Evolutionary conservation across 2,113 vertebrate genomes (phyloP).

Genomic region (Ammodramus savannarum): DNA sequence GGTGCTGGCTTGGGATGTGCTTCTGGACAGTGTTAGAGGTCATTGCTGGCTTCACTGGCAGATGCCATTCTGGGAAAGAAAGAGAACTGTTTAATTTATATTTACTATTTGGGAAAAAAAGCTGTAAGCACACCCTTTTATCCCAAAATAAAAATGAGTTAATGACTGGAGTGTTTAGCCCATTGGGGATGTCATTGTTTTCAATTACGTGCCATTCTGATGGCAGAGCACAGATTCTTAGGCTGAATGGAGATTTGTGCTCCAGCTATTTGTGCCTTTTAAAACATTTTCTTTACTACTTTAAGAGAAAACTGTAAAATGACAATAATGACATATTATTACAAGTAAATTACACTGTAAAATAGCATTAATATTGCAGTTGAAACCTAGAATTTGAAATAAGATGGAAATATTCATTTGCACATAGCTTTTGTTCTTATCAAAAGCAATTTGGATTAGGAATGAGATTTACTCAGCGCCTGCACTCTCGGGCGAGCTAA

Average conservation of each 20-base stretch:
- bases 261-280: constrained; percentile 72
- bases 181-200: constrained; percentile 72
- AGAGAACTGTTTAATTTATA: constrained; percentile 54
- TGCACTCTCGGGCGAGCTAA: background rate
- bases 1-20: rapidly evolving
- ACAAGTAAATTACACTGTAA: constrained; percentile 79
- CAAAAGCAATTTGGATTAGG: constrained; percentile 65
- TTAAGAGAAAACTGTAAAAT: constrained; percentile 80
- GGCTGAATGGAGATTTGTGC: constrained; percentile 71
- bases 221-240: constrained; percentile 64
- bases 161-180: constrained; percentile 71
- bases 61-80: constrained; percentile 60
- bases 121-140: constrained; percentile 55
- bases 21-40: background rate
- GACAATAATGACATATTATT: constrained; percentile 83
- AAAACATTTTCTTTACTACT: constrained; percentile 79
- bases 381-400: constrained; percentile 82
- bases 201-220: constrained; percentile 73
- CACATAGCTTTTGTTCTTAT: constrained; percentile 77
- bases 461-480: constrained; percentile 3
- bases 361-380: constrained; percentile 78
- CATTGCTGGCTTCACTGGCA: constrained; percentile 53
- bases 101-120: constrained; percentile 63
- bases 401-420: constrained; percentile 81
- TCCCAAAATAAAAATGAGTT: constrained; percentile 67